These are phyloP conservation scores for Xanthorhoe spadicearia DNA, from an alignment of 2,888 invertebrate genomes.

Conservation along the genomic window DNA sequence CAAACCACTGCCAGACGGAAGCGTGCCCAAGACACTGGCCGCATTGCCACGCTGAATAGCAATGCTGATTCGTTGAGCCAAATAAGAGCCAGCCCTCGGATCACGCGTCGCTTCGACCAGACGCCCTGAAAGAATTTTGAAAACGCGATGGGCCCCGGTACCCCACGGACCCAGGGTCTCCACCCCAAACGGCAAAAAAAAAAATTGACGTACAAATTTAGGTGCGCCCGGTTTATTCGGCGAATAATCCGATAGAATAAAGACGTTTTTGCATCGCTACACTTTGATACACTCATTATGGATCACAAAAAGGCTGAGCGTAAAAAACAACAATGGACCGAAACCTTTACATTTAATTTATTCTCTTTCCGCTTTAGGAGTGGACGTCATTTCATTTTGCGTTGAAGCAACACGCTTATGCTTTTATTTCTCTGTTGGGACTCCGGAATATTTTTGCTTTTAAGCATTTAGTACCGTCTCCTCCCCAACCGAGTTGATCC, in stretches of 20 bases:
- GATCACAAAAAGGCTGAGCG: slow-evolving; percentile 49
- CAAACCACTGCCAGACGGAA: no score
- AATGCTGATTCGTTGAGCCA: no score
- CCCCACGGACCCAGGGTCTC: no score
- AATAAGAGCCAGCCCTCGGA: no score
- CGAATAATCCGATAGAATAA: slow-evolving; percentile 18
- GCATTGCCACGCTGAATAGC: no score
- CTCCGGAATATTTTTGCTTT: slow-evolving; percentile 46
- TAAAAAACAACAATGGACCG: slow-evolving; percentile 67
- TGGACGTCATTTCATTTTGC: slow-evolving; percentile 72
- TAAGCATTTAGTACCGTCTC: slow-evolving; percentile 44
- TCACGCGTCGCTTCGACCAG: no score
- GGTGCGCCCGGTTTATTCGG: slow-evolving; percentile 28
- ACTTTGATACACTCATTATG: slow-evolving; percentile 32
- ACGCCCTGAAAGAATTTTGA: no score
- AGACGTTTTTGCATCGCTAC: slow-evolving; percentile 22
- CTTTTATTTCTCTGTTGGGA: slow-evolving; percentile 67
- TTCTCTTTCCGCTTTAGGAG: slow-evolving; percentile 65
- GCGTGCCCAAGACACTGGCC: no score
- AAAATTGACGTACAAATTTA: slow-evolving; percentile 41
- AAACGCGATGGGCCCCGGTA: no score
- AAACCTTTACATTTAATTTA: slow-evolving; percentile 75
- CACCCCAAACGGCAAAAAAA: no score
- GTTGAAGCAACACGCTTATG: slow-evolving; percentile 72
- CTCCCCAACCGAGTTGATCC: slow-evolving; percentile 37